Percentiles rank a stretch among this genome's conserved stretches.
These are phyloP conservation scores for Diadegma fenestrale DNA, from an alignment of 2,888 invertebrate genomes.

Conservation along the genomic window DNA sequence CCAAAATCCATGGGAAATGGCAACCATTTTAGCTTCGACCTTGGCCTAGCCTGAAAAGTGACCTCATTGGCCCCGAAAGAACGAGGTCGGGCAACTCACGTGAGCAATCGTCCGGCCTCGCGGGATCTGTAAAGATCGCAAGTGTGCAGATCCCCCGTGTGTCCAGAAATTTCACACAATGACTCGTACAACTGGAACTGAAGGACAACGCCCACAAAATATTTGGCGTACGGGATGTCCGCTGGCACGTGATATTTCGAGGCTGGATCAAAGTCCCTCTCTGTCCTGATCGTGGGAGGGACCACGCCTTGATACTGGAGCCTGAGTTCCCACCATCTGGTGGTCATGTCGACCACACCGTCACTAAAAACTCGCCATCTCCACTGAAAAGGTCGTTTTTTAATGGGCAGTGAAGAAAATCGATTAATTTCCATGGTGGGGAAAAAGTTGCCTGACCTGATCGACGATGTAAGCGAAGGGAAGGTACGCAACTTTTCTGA, in stretches of 20 bases:
- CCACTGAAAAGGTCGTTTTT: conserved; percentile 87
- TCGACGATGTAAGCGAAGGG: conserved; percentile 94
- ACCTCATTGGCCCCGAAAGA: neutral
- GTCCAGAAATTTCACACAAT: conserved; percentile 90
- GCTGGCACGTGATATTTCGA: conserved; percentile 93
- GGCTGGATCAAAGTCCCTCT: conserved; percentile 93
- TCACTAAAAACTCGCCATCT: conserved; percentile 92
- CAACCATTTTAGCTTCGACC: neutral
- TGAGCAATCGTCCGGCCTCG: conserved; percentile 91
- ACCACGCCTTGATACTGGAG: conserved; percentile 90
- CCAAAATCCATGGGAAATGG: neutral
- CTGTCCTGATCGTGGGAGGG: conserved; percentile 89
- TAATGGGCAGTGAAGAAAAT: neutral
- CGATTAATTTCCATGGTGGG: conserved; percentile 84
- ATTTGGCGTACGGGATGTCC: conserved; percentile 88
- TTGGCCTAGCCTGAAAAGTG: neutral
- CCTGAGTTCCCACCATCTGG: conserved; percentile 91
- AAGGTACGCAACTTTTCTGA: conserved; percentile 91
- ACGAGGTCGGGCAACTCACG: conserved; percentile 85
- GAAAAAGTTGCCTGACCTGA: conserved; percentile 86
- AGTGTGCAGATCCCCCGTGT: conserved; percentile 90
- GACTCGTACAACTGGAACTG: conserved; percentile 95
- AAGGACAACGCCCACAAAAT: conserved; percentile 92
- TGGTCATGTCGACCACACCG: conserved; percentile 90
- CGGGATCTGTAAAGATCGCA: conserved; percentile 93